Conservation (phyloP, 2,888 invertebrate species). For the Lypha dubia region DNA sequence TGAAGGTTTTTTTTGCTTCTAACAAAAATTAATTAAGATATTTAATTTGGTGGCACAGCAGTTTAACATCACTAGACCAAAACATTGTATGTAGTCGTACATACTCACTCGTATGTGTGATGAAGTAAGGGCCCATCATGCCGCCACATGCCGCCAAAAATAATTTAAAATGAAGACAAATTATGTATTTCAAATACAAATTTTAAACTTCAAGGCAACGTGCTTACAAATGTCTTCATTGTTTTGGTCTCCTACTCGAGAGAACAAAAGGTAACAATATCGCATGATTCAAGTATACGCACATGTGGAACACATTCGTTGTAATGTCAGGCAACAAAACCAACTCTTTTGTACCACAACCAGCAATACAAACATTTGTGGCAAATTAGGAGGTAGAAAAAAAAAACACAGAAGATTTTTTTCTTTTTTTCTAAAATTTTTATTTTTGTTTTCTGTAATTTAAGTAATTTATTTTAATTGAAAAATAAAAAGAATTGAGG, state of each 20-base stretch:
- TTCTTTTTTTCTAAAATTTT: neutral
- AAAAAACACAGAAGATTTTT: neutral
- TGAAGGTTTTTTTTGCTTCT: neutral
- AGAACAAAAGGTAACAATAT: constrained; percentile 66
- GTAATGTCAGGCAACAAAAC: constrained; percentile 24
- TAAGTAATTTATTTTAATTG: constrained; percentile 1
- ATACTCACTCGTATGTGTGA: neutral
- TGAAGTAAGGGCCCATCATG: neutral
- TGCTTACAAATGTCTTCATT: neutral
- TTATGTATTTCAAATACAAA: neutral
- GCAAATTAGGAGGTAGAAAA: neutral
- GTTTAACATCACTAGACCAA: constrained; percentile 50
- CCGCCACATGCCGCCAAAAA: constrained; percentile 30
- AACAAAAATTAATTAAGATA: constrained; percentile 38
- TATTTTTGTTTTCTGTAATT: constrained; percentile 4
- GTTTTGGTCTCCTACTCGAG: neutral
- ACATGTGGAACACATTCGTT: constrained; percentile 53
- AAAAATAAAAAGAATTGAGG: neutral
- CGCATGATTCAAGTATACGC: constrained; percentile 57
- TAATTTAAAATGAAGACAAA: constrained; percentile 10
- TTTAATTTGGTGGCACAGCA: constrained; percentile 11
- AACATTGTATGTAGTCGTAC: too few relatives aligned
- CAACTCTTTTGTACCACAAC: constrained; percentile 27
- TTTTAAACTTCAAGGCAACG: constrained; percentile 54
- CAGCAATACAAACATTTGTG: neutral